phyloP scores from a whole-genome alignment of 2,888 invertebrate genomes.

The Yponomeuta sedellus region DNA sequence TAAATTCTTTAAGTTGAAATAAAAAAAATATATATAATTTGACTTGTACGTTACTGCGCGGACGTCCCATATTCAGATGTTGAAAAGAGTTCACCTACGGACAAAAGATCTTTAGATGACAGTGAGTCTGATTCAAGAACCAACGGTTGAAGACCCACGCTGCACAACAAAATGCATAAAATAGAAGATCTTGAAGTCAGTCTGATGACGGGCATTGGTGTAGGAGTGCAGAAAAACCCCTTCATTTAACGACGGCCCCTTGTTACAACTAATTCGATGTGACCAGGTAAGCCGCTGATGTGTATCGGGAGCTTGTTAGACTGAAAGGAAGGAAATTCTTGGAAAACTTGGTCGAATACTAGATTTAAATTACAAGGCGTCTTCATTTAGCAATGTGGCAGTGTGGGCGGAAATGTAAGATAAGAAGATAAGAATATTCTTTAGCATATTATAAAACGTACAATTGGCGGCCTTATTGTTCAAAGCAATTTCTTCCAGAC shows the following conservation, averaged over 20 bases:
- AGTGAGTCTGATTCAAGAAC: neutral
- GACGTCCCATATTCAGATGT: too few species aligned
- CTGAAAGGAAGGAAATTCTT: neutral
- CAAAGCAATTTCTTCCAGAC: too few species aligned
- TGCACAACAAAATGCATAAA: neutral
- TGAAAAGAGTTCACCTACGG: neutral
- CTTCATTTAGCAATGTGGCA: neutral
- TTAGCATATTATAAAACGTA: too few species aligned
- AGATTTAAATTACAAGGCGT: neutral
- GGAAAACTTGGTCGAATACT: neutral
- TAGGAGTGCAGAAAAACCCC: constrained; percentile 14
- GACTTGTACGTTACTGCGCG: too few species aligned
- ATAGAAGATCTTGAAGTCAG: neutral
- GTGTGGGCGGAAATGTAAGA: too few species aligned
- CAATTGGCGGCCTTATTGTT: too few species aligned
- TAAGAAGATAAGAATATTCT: too few species aligned
- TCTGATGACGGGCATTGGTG: neutral
- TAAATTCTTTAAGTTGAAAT: too few species aligned
- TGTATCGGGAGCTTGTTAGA: neutral
- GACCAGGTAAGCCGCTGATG: neutral
- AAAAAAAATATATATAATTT: too few species aligned
- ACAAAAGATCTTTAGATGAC: neutral
- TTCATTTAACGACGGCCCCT: constrained; percentile 10
- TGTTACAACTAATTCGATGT: constrained; percentile 13
- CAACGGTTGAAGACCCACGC: neutral